phyloP scores from a whole-genome alignment of 2,797 vertebrate genomes.

The Holocentrus rufus region DNA sequence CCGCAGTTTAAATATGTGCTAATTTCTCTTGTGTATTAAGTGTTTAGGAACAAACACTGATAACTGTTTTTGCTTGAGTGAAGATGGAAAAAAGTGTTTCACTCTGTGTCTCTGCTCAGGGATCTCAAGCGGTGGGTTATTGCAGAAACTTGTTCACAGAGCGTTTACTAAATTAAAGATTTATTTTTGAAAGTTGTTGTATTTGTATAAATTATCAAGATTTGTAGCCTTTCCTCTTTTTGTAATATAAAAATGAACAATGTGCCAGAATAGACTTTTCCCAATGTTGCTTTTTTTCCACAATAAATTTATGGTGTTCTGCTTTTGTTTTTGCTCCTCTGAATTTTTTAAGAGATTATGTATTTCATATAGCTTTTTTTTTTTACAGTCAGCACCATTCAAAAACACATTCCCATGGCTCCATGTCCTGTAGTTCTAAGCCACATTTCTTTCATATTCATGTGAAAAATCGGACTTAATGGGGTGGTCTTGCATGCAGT shows the following conservation, averaged over 20 bases:
- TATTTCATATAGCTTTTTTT: constrained; percentile 17
- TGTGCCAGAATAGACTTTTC: constrained; percentile 87
- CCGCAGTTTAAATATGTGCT: constrained; percentile 33
- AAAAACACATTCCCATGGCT: constrained; percentile 17
- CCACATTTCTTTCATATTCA: constrained; percentile 32
- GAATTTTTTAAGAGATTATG: constrained; percentile 27
- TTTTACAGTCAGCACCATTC: neutral
- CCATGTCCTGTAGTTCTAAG: constrained; percentile 3
- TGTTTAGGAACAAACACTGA: constrained; percentile 70
- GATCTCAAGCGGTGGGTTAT: constrained; percentile 90
- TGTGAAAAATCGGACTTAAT: constrained; percentile 52
- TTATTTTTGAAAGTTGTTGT: constrained; percentile 94
- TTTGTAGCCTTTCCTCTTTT: constrained; percentile 95
- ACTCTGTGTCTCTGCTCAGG: constrained; percentile 95
- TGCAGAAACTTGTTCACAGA: constrained; percentile 90
- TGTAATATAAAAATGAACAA: constrained; percentile 89
- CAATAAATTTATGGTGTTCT: constrained; percentile 92
- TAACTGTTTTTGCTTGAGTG: constrained; percentile 67
- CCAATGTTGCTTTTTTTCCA: constrained; percentile 86
- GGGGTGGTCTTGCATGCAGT: constrained; percentile 57
- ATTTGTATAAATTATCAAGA: constrained; percentile 99
- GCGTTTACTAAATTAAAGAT: constrained; percentile 98
- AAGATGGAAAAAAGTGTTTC: constrained; percentile 78
- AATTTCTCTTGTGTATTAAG: constrained; percentile 58
- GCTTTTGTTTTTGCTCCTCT: constrained; percentile 58